A percentile compares a stretch with the other conserved stretches of the same genome.
These are phyloP conservation scores for Silurus meridionalis DNA, from an alignment of 2,113 vertebrate genomes.

Conservation along the genomic window DNA sequence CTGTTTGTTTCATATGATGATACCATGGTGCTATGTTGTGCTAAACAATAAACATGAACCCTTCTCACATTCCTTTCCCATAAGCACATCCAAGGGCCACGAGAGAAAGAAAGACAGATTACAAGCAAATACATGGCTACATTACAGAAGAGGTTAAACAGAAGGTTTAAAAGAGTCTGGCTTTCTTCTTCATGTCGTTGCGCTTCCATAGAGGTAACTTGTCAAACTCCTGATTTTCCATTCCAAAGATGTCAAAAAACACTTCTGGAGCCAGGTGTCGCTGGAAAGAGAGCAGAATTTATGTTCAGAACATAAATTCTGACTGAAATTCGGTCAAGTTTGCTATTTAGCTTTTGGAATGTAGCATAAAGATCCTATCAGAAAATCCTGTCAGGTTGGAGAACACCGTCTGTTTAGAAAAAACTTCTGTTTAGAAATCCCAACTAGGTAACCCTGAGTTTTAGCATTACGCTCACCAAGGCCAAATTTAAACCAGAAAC, in stretches of 20 bases:
- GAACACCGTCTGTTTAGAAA: too few relatives aligned
- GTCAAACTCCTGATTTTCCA: constrained; percentile 91
- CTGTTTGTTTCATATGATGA: background rate
- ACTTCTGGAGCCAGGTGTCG: constrained; percentile 87
- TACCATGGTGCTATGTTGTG: background rate
- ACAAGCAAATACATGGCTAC: constrained; percentile 36
- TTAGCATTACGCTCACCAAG: background rate
- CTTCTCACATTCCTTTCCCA: background rate
- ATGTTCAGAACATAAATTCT: background rate
- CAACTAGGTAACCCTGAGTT: background rate
- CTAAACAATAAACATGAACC: background rate
- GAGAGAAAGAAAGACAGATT: constrained; percentile 5
- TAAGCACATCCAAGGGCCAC: background rate
- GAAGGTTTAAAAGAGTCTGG: constrained; percentile 82
- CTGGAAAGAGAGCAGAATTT: constrained; percentile 63
- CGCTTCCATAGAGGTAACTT: constrained; percentile 95
- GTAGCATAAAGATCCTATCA: background rate
- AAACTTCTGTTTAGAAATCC: too few relatives aligned
- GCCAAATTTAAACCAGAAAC: background rate
- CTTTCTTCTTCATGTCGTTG: constrained; percentile 94
- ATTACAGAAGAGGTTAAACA: constrained; percentile 10
- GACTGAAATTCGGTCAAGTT: background rate
- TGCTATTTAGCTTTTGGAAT: background rate
- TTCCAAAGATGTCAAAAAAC: constrained; percentile 90
- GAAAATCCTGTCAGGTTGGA: background rate